Evolutionary conservation across 1,140 invertebrate genomes (phyloP), one percentile per base, ranked within the genome.

Genomic region (Sycophaga agraensis): DNA sequence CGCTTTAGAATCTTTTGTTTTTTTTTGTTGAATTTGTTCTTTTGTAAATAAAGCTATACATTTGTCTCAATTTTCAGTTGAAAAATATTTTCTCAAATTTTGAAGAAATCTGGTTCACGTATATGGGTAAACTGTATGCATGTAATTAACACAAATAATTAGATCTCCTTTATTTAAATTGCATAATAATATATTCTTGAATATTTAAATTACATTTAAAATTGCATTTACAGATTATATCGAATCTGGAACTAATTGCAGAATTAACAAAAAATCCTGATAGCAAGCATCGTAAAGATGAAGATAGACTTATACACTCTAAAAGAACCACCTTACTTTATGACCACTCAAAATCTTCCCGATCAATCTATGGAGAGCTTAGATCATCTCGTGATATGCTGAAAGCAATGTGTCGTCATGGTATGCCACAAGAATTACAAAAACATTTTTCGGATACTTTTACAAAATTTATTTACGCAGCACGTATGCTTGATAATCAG

Each of bases 341-440:
- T 66, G 86, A 91, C 69, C 89, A 92, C 66, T 75, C 82, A 3
- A 83, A 84, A 6, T 81, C 84, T 1, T 73, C 82, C 0, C 87
- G 85, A 70, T 84, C 86, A 0, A 83, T 85, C 2, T 84, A 85
- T 39, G 85, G 86, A 0, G 88, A 91, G 67, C 73, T 91, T 14
- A 84, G 85, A 68, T 84, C 84, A 1, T 84, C 89, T 1, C 82
- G 87, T 56, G 85, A 89, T 67, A 82, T 90, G 9, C 68, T 92
- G 2, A 88, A 88, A 68, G 73, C 82, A 59, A 80, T 92, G 68
- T 92, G 90, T 70, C 75, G 77, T 66, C 59, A 78, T n/a, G 81
- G 79, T 12, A 79, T 76, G 9, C 73, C 77, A 22, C 84, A 86
- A 22, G 84, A 82, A 64, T 51, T 87, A 39, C 81, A 86, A 63